A percentile compares a stretch with the other conserved stretches of the same genome.
phyloP scores from a whole-genome alignment of 35 echinoderm and acorn worm species.

The Apostichopus californicus region DNA sequence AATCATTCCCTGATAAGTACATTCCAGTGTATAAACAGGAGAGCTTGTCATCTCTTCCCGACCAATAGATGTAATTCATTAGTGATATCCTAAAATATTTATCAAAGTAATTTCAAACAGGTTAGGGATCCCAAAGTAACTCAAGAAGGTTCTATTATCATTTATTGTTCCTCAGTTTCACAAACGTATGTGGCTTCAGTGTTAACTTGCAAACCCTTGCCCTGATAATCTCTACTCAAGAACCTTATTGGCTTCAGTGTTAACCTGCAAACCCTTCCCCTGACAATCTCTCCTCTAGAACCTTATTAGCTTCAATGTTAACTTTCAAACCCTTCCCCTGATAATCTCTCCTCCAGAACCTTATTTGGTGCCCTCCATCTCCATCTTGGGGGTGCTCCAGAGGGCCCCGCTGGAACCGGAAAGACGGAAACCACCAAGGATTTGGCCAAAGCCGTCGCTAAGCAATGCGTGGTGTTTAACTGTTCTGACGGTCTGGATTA shows the following conservation, averaged over 20 bases:
- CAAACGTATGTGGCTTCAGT: too few species aligned
- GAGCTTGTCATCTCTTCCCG: constrained; percentile 86
- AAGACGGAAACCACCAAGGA: constrained; percentile 99
- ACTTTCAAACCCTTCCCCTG: background rate
- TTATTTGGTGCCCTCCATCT: constrained; percentile 93
- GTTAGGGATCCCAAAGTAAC: too few species aligned
- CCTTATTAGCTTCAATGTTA: too few species aligned
- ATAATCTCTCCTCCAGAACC: constrained; percentile 64
- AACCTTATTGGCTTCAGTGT: too few species aligned
- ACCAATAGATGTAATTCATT: constrained; percentile 98
- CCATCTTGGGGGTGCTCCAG: constrained; percentile 94
- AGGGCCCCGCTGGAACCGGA: constrained; percentile 86
- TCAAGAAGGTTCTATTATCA: too few species aligned
- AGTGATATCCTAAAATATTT: background rate
- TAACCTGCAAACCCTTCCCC: background rate
- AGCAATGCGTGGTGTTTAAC: constrained; percentile 99
- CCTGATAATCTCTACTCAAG: background rate
- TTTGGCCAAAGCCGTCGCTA: constrained; percentile 97
- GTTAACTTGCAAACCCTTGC: background rate
- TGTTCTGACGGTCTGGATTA: constrained; percentile 98
- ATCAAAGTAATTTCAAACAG: background rate
- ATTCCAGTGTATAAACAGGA: constrained; percentile 82
- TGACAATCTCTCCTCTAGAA: too few species aligned
- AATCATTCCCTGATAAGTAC: constrained; percentile 6
- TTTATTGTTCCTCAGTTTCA: too few species aligned